Base-by-base conservation (phyloP, 2,888 invertebrate genomes). In the Omphaloscelis lunosa region DNA sequence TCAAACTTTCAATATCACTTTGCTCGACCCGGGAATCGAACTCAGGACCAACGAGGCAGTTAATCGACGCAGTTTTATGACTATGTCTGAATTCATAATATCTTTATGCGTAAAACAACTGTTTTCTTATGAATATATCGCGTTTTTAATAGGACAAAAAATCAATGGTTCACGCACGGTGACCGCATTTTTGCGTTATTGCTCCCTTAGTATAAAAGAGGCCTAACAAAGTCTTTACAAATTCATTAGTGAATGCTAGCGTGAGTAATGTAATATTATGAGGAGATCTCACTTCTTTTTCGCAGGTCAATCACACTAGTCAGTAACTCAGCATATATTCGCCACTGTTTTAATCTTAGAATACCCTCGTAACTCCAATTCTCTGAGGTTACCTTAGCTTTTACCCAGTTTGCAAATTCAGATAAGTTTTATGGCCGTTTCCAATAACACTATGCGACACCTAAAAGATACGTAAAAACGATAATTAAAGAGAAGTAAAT, bases 111-210 rank as follows among this genome's bases (percentile, higher is more conserved):
- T 23, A 15, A 27, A 23, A 20, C 66, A 45, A 12, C 20, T 45
- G 1, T 45, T 66, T 67, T 48, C 67, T 29, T 48, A 9, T 29
- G 48, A 27, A 27, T 27, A 8, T 20, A 20, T 15, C 27, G 34
- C 53, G 4, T 56, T 63, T 29, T 56, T 58, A 23, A 51, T 73
- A n/a, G 27, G 41, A 58, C 63, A 73, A 80, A 79, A 80, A 78
- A 78, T 72, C 62, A 73, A 59, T 79, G 27, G 34, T n/a, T 20
- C 41, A 63, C 39, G n/a, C 53, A 34, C 20, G 63, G 9, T 79
- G 58, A 59, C 75, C 63, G 75, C 81, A 74, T 65, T 80, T 74
- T 56, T 61, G 45, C 72, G 83, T 78, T 72, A 83, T 68, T 72
- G 78, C 67, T 78, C 72, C 29, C 34, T 53, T 53, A 29, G 62